Conservation (phyloP, 2,113 vertebrate genomes). For the Platanista minor region DNA sequence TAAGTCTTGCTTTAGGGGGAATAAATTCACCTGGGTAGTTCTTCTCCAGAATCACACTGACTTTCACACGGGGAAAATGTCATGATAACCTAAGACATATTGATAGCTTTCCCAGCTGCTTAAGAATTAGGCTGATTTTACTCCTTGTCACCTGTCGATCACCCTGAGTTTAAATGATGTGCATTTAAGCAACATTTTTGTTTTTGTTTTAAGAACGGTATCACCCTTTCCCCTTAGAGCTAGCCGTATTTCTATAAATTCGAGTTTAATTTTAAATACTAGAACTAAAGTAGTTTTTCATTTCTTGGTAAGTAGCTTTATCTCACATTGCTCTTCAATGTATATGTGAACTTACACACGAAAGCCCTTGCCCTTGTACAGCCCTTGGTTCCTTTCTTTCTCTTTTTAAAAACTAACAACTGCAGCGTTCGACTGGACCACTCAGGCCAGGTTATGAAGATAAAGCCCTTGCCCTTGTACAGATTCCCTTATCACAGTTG, state of each 20-base stretch:
- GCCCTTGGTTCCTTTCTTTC: background rate
- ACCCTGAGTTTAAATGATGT: background rate
- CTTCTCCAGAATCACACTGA: background rate
- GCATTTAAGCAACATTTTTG: background rate
- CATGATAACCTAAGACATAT: background rate
- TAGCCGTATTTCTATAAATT: background rate
- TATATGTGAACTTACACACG: background rate
- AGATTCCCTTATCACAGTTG: background rate
- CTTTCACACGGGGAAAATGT: background rate
- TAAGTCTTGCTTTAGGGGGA: background rate
- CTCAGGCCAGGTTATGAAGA: background rate
- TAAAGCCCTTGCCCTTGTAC: background rate
- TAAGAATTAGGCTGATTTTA: background rate
- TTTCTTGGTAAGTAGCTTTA: background rate
- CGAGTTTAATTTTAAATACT: constrained; percentile 16
- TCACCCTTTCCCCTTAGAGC: background rate
- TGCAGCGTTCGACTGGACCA: background rate
- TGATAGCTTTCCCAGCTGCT: background rate
- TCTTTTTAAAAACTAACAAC: background rate
- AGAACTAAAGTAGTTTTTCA: background rate
- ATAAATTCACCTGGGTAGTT: background rate
- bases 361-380: background rate
- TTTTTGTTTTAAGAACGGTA: background rate
- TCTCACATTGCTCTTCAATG: background rate
- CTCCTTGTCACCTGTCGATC: background rate